Evolutionary conservation across 1,140 invertebrate genomes (phyloP).

Genomic region (Sitophilus oryzae): DNA sequence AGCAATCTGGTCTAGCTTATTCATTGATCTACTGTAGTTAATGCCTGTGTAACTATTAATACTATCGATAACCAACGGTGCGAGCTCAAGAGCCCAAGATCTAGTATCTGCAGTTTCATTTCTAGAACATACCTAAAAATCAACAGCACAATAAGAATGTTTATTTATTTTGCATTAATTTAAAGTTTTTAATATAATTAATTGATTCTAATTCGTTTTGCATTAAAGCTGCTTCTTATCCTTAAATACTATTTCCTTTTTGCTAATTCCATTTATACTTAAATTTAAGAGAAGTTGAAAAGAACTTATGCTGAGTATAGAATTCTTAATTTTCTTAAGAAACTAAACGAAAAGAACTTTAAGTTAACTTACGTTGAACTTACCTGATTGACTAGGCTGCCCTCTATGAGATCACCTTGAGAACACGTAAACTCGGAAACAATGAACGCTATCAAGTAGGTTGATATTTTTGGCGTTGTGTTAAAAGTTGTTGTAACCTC

Average conservation of each 20-base stretch:
- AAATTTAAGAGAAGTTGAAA: no score
- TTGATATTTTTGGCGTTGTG: background rate
- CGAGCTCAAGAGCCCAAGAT: slow-evolving; percentile 48
- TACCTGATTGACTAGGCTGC: background rate
- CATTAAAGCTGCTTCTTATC: no score
- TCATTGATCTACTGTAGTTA: slow-evolving; percentile 38
- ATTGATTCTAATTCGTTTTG: no score
- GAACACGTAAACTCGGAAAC: slow-evolving; percentile 3
- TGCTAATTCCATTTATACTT: no score
- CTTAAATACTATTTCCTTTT: no score
- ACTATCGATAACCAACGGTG: slow-evolving; percentile 43
- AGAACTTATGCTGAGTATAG: no score
- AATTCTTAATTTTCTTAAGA: no score
- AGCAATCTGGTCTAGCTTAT: slow-evolving; percentile 57
- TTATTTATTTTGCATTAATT: no score
- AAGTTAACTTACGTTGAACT: no score
- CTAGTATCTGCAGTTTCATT: slow-evolving; percentile 46
- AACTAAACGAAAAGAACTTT: no score
- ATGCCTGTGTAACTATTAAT: slow-evolving; percentile 47
- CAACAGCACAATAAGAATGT: no score
- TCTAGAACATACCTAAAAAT: slow-evolving; percentile 54
- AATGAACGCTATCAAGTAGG: slow-evolving; percentile 3
- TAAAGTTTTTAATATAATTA: no score
- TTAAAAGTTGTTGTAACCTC: background rate
- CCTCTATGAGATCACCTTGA: background rate